phyloP scores from a whole-genome alignment of 2,113 vertebrate genomes.

The Hiodon tergisus region DNA sequence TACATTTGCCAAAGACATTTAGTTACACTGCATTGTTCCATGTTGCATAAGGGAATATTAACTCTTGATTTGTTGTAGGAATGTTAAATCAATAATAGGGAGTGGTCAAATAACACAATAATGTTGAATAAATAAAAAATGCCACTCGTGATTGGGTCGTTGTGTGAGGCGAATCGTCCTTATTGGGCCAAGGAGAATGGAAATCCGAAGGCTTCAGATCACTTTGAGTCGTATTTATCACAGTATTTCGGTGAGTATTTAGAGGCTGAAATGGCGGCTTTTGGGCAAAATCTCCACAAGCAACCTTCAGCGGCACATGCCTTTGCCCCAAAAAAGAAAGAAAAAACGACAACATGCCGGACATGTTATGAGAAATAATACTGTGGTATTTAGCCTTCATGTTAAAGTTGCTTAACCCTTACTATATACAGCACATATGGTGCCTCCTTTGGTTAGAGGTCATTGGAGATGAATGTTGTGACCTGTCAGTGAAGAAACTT shows the following conservation, averaged over 20 bases:
- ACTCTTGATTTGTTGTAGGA: too few relatives aligned
- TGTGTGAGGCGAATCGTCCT: background rate
- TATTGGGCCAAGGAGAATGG: background rate
- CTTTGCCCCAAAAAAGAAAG: too few relatives aligned
- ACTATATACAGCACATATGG: background rate
- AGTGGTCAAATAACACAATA: background rate
- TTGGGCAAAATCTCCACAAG: background rate
- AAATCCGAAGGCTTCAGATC: conserved; percentile 1
- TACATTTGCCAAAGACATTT: too few relatives aligned
- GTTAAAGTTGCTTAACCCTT: background rate
- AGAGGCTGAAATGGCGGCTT: background rate
- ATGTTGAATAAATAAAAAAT: conserved; percentile 9
- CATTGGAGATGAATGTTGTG: background rate
- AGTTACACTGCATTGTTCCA: too few relatives aligned
- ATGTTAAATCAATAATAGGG: too few relatives aligned
- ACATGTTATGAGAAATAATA: background rate
- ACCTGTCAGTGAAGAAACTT: conserved; percentile 22
- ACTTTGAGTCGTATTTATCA: background rate
- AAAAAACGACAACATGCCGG: background rate
- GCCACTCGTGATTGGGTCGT: background rate
- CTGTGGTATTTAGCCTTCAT: background rate
- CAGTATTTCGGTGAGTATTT: background rate
- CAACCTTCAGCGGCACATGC: too few relatives aligned
- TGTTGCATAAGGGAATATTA: too few relatives aligned
- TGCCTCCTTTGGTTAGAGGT: background rate